phyloP scores from a whole-genome alignment of 2,113 vertebrate genomes.

The Felis chaus region DNA sequence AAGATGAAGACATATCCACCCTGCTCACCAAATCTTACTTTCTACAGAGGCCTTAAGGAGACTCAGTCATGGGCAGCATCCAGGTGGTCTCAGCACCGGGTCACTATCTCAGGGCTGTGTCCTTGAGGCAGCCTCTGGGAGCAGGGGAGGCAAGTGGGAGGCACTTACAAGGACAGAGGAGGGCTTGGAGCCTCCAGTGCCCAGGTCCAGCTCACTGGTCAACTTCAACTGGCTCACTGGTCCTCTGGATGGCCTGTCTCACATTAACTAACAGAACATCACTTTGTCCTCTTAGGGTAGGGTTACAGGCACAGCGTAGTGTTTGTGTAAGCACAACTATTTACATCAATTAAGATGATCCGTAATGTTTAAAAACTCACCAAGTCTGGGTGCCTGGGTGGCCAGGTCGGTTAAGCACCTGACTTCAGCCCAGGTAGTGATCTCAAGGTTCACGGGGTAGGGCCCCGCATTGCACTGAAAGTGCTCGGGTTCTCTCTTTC shows the following conservation, averaged over 20 bases:
- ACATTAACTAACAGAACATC: not conserved
- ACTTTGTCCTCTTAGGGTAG: not conserved
- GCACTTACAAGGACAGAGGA: no score
- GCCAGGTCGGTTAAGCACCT: no score
- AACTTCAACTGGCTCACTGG: not conserved
- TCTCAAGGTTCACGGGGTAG: no score
- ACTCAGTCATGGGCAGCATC: fast-evolving
- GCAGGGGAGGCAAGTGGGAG: not conserved
- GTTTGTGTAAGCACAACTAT: not conserved
- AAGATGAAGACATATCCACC: not conserved
- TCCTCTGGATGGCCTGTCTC: not conserved
- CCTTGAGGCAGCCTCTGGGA: not conserved
- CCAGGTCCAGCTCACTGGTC: not conserved
- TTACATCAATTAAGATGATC: not conserved
- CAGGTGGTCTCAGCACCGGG: not conserved
- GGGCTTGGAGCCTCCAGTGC: not conserved
- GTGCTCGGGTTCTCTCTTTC: no score
- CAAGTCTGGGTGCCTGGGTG: no score
- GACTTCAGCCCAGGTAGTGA: no score
- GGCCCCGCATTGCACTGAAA: no score
- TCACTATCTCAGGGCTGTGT: not conserved
- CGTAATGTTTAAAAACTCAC: not conserved
- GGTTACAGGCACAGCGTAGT: not conserved
- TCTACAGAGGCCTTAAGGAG: not conserved
- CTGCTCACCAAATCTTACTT: not conserved